These are phyloP conservation scores for Acinonyx jubatus DNA, from an alignment of 2,113 vertebrate species.

Conservation along the genomic window DNA sequence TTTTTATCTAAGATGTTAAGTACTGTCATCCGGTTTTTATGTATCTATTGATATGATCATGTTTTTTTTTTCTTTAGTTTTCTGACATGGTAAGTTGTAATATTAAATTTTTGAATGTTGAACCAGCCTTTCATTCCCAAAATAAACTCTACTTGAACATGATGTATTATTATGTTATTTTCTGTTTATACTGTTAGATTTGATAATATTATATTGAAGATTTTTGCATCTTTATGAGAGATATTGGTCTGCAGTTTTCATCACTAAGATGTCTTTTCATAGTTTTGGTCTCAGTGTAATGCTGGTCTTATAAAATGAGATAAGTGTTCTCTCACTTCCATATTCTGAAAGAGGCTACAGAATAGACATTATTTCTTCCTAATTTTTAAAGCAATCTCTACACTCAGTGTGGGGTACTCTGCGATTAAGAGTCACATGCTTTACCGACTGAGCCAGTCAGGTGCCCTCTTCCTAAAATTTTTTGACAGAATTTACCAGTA, in stretches of 20 bases:
- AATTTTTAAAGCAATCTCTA: not conserved
- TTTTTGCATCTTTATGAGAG: not conserved
- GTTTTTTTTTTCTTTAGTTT: slow-evolving; percentile 6
- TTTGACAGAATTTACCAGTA: not conserved
- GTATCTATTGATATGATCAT: not conserved
- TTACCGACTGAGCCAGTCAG: not conserved
- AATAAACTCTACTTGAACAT: not conserved
- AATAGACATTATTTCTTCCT: not conserved
- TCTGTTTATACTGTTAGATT: not conserved
- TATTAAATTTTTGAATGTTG: not conserved
- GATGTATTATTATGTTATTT: not conserved
- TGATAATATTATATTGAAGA: not conserved
- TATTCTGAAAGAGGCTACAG: not conserved
- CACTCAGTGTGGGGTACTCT: not conserved
- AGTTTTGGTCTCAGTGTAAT: not conserved
- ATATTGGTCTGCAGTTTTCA: not conserved
- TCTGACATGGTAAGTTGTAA: not conserved
- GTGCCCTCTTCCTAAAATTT: not conserved
- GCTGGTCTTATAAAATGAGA: not conserved
- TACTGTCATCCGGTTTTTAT: not conserved
- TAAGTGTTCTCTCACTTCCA: not conserved
- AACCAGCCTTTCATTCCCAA: not conserved
- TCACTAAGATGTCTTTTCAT: not conserved
- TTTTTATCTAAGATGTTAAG: not conserved
- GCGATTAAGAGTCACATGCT: not conserved